Base-by-base conservation (phyloP, 1,140 invertebrate species). In the Plutomurus gul region DNA sequence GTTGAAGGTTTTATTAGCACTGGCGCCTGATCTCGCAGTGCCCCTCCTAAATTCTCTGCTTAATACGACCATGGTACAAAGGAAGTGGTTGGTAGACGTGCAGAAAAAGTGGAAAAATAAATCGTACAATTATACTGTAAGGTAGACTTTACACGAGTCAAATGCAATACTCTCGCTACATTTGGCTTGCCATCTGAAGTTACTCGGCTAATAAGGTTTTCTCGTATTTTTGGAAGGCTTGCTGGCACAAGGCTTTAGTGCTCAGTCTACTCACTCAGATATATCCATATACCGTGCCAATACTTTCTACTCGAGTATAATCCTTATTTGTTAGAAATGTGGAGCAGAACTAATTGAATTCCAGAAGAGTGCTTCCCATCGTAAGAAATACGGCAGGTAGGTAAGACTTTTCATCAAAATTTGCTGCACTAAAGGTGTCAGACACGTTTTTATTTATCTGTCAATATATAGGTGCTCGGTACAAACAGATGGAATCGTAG, bases 341-440 rank as follows among this genome's bases (percentile, higher is more conserved):
- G n/a, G n/a, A n/a, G n/a, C n/a, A n/a, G n/a, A n/a, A n/a, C 47
- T 51, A 51, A 51, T 51, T 51, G 47, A 51, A 51, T 51, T 51
- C 47, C 20, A 51, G 20, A 51, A 51, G 47, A 51, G 25, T 51
- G 47, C 13, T 51, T 51, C 25, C 20, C 47, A 51, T 51, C 47
- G 6, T 51, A 25, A 11, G 20, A 51, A 51, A 51, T 51, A 22
- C 25, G 18, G 20, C 20, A 51, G 47, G 47, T 51, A 51, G 47
- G 47, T 51, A 22, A 51, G 20, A 25, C 18, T 25, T 51, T 22
- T 51, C 47, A n/a, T n/a, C n/a, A n/a, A n/a, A n/a, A n/a, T n/a
- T n/a, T n/a, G n/a, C n/a, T n/a, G n/a, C 47, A 22, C 13, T 51
- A 10, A 51, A 51, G 37, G 37, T 39, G 37, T 39, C 37, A 39